Percentiles rank a stretch among this genome's conserved stretches.
Conservation (phyloP, 2,797 vertebrate genomes). For the Mormyrus proboscirostris region DNA sequence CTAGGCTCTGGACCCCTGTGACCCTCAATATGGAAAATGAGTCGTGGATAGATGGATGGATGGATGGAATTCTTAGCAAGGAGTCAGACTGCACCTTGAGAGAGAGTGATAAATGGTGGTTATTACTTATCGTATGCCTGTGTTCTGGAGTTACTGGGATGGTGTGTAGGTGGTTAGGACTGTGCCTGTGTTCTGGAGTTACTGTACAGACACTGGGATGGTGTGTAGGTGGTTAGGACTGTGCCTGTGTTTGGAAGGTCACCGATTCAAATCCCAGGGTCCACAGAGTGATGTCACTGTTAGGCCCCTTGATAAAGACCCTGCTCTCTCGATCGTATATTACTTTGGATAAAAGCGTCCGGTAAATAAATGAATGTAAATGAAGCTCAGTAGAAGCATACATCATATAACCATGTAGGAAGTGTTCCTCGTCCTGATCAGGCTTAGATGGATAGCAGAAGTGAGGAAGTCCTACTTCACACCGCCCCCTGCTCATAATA, state of each 20-base stretch:
- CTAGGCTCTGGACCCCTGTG: not conserved
- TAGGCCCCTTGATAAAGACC: no score
- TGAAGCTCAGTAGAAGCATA: not conserved
- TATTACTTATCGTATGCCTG: not conserved
- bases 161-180: not conserved
- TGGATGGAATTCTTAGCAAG: not conserved
- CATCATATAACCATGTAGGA: not conserved
- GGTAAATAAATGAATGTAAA: not conserved
- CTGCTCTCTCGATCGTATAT: not conserved
- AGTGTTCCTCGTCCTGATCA: not conserved
- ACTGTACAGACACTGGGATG: not conserved
- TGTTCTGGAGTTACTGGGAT: not conserved
- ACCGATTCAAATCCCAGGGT: not conserved
- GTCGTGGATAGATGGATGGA: not conserved
- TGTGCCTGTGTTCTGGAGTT: not conserved
- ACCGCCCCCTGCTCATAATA: not conserved
- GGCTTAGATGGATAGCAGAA: not conserved
- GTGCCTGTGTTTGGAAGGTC: not conserved
- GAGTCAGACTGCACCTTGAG: not conserved
- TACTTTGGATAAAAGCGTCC: not conserved
- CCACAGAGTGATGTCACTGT: not conserved
- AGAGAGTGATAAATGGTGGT: not conserved
- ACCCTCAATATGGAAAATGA: not conserved
- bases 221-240: not conserved
- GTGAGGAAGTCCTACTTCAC: not conserved